A percentile compares a stretch with the other conserved stretches of the same genome.
Conservation (phyloP, 2,113 vertebrate genomes). For the Zeus faber region DNA sequence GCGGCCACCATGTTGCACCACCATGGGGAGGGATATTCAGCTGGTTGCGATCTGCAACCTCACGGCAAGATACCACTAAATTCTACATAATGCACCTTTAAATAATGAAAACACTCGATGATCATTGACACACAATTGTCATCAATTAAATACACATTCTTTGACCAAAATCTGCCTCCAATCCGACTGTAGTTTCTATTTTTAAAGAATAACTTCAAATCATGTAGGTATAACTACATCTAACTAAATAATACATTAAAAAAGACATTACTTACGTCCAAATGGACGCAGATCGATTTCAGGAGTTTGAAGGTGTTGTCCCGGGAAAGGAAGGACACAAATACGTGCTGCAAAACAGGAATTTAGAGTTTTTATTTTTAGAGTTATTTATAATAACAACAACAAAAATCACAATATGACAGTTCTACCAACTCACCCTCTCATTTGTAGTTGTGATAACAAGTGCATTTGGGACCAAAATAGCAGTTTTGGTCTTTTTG, state of each 20-base stretch:
- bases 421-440: slow-evolving; percentile 69
- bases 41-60: too few species aligned
- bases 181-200: too few species aligned
- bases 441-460: slow-evolving; percentile 82
- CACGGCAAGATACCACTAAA: too few species aligned
- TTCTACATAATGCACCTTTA: too few species aligned
- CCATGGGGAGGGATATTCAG: too few species aligned
- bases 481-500: slow-evolving; percentile 92
- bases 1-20: too few species aligned
- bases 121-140: too few species aligned
- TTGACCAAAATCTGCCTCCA: too few species aligned
- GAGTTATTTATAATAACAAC: neutral
- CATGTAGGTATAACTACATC: neutral
- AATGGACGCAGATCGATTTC: slow-evolving; percentile 81
- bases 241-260: neutral
- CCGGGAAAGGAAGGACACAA: slow-evolving; percentile 89
- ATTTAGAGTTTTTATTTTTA: neutral
- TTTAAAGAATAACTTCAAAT: too few species aligned
- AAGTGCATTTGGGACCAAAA: slow-evolving; percentile 91
- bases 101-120: too few species aligned
- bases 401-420: neutral
- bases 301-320: slow-evolving; percentile 89
- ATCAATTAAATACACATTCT: too few species aligned
- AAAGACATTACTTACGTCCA: slow-evolving; percentile 76
- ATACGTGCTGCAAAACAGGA: slow-evolving; percentile 81